Evolutionary conservation across 1,140 invertebrate species (phyloP).

Genomic region (Microplitis demolitor): DNA sequence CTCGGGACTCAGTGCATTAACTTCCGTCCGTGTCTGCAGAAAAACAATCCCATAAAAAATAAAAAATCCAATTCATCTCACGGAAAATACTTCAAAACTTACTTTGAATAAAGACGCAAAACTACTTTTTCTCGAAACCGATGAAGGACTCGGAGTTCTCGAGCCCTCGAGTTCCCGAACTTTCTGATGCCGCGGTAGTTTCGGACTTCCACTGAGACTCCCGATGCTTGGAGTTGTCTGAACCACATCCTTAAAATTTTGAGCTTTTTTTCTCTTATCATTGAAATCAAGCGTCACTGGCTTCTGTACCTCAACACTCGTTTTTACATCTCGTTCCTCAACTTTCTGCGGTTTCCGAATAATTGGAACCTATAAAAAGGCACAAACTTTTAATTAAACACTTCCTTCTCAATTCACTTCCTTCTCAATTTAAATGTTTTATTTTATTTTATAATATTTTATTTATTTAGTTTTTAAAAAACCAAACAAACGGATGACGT

Average conservation of each 20-base stretch:
- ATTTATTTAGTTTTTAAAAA: not conserved
- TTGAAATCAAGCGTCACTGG: slow-evolving; percentile 51
- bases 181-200: slow-evolving; percentile 55
- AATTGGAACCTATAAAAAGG: slow-evolving; percentile 41
- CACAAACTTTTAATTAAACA: not conserved
- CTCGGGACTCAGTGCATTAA: slow-evolving; percentile 66
- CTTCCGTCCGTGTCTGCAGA: slow-evolving; percentile 45
- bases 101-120: slow-evolving; percentile 79
- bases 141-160: slow-evolving; percentile 64
- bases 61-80: not conserved
- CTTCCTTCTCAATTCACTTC: too few species aligned
- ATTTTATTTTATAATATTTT: not conserved
- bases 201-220: slow-evolving; percentile 43
- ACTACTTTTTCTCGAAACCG: slow-evolving; percentile 76
- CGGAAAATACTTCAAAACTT: slow-evolving; percentile 54
- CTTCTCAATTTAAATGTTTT: not conserved
- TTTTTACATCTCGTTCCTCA: slow-evolving; percentile 3
- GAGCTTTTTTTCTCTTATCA: slow-evolving; percentile 50
- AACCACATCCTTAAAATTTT: slow-evolving; percentile 50
- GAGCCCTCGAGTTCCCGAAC: slow-evolving; percentile 57
- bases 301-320: slow-evolving; percentile 48
- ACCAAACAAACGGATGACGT: too few species aligned
- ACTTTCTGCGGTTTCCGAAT: slow-evolving; percentile 37
- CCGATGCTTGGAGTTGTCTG: slow-evolving; percentile 45
- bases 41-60: not conserved